phyloP scores from a whole-genome alignment of 2,797 vertebrate genomes.

The Cyclopterus lumpus region DNA sequence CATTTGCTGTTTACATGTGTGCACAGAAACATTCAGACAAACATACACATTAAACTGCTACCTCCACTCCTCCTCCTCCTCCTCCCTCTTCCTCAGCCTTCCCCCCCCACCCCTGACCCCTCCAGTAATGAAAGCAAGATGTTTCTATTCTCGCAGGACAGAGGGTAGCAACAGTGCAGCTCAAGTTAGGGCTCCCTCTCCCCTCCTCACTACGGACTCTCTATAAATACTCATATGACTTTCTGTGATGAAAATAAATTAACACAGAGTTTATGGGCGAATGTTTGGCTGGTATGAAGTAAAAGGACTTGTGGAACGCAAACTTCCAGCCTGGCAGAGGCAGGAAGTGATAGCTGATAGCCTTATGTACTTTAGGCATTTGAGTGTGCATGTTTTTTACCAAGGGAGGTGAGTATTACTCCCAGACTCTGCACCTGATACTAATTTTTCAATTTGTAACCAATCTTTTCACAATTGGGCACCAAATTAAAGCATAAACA shows the following conservation, averaged over 20 bases:
- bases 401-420: constrained; percentile 59
- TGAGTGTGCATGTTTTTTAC: constrained; percentile 54
- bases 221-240: constrained; percentile 78
- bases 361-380: constrained; percentile 44
- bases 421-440: constrained; percentile 81
- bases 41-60: constrained; percentile 63
- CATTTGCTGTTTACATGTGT: constrained; percentile 31
- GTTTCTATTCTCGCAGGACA: constrained; percentile 74
- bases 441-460: constrained; percentile 88
- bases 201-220: constrained; percentile 51
- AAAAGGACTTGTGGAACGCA: constrained; percentile 38
- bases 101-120: constrained; percentile 42
- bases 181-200: constrained; percentile 57
- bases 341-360: constrained; percentile 20
- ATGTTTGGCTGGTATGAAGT: constrained; percentile 53
- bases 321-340: constrained; percentile 34
- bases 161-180: constrained; percentile 64
- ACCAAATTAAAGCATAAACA: constrained; percentile 84
- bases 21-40: constrained; percentile 60
- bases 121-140: constrained; percentile 85
- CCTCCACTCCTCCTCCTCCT: constrained; percentile 51
- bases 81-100: constrained; percentile 35
- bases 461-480: constrained; percentile 82
- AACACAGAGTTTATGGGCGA: constrained; percentile 71
- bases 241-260: constrained; percentile 80